These are phyloP conservation scores for Reticulitermes lucifugus DNA, from an alignment of 2,888 invertebrate species.

Conservation along the genomic window DNA sequence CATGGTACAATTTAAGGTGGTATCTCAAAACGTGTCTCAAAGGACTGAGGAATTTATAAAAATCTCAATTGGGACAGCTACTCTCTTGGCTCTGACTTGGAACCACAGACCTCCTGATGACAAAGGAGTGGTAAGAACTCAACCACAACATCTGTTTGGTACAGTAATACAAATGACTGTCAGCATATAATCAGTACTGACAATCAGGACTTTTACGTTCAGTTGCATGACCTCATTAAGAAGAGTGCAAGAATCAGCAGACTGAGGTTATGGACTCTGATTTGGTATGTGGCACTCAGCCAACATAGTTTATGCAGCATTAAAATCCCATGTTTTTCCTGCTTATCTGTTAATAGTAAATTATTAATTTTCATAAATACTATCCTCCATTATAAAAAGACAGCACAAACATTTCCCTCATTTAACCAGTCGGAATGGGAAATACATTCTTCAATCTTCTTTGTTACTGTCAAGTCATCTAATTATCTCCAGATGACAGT, in stretches of 20 bases:
- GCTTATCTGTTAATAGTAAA: neutral
- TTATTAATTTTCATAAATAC: neutral
- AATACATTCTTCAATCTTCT: too few relatives aligned
- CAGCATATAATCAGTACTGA: neutral
- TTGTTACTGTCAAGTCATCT: too few relatives aligned
- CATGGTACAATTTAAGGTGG: too few relatives aligned
- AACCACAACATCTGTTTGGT: neutral
- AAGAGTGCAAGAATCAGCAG: conserved; percentile 13
- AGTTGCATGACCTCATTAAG: conserved; percentile 11
- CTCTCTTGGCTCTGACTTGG: too few relatives aligned
- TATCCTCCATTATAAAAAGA: neutral
- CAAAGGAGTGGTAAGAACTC: neutral
- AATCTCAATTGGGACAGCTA: too few relatives aligned
- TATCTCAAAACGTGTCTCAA: too few relatives aligned
- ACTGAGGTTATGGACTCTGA: neutral
- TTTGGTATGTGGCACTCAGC: neutral
- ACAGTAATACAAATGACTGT: neutral
- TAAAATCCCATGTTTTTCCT: neutral
- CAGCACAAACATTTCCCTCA: too few relatives aligned
- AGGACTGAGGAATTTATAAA: too few relatives aligned
- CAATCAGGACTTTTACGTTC: neutral
- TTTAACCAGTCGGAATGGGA: too few relatives aligned
- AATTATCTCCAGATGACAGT: too few relatives aligned
- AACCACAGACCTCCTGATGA: neutral
- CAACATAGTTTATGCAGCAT: neutral